A percentile compares a stretch with the other conserved stretches of the same genome.
phyloP scores from a whole-genome alignment of 2,113 vertebrate species.

The Thunnus thynnus region DNA sequence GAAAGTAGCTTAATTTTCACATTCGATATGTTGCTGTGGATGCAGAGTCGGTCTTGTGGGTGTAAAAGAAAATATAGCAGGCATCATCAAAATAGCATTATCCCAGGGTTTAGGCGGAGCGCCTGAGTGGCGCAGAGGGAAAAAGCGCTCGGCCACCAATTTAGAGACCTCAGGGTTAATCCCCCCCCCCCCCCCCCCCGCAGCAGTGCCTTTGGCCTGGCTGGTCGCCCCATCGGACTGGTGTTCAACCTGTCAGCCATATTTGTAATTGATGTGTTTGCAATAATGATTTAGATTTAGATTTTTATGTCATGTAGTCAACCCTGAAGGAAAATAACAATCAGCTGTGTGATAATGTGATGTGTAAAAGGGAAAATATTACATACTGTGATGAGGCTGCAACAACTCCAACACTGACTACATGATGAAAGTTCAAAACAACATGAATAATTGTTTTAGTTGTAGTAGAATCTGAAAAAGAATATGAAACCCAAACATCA shows the following conservation, averaged over 20 bases:
- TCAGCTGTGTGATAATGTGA: background rate
- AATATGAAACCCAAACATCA: background rate
- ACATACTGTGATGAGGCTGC: background rate
- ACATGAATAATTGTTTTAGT: background rate
- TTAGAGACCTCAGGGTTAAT: slow-evolving; percentile 20
- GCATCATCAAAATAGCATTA: slow-evolving; percentile 1
- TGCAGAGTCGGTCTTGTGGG: background rate
- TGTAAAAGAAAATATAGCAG: background rate
- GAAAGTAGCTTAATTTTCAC: background rate
- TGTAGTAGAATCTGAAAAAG: background rate
- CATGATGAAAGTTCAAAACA: background rate
- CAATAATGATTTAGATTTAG: background rate
- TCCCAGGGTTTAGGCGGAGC: background rate
- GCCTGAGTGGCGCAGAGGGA: background rate
- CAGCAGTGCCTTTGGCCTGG: slow-evolving; percentile 9
- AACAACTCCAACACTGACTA: background rate
- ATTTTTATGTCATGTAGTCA: too few species aligned
- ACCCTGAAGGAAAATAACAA: background rate
- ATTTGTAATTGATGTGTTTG: background rate
- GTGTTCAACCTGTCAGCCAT: slow-evolving; percentile 8
- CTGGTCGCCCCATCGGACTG: slow-evolving; percentile 11
- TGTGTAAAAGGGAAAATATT: background rate
- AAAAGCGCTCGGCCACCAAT: background rate
- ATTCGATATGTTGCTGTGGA: background rate
- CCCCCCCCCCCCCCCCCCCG: background rate